Percentiles rank a stretch among this genome's conserved stretches.
Conservation (phyloP, 2,797 vertebrate genomes). For the Pseudochromis fuscus region DNA sequence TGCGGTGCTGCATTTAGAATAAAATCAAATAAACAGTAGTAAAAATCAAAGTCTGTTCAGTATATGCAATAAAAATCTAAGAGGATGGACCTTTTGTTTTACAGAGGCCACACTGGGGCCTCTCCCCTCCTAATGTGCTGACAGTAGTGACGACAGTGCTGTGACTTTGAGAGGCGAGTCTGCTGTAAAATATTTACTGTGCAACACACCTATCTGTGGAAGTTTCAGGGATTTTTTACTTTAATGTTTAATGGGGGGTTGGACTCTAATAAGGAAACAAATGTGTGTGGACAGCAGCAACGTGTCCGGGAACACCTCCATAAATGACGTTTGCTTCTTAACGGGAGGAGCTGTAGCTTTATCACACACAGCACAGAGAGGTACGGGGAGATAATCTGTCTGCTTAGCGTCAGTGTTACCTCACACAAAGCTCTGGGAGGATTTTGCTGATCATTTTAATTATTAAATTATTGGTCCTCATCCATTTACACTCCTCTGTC, state of each 20-base stretch:
- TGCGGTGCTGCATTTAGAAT: too few species aligned
- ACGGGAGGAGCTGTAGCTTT: background rate
- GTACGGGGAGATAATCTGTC: background rate
- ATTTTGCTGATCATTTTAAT: background rate
- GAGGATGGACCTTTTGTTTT: background rate
- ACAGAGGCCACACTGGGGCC: background rate
- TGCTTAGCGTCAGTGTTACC: background rate
- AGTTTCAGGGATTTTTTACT: background rate
- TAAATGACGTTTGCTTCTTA: background rate
- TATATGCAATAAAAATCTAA: too few species aligned
- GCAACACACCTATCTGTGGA: slow-evolving; percentile 22
- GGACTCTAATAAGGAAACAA: slow-evolving; percentile 12
- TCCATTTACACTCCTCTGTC: too few species aligned
- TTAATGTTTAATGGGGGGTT: slow-evolving; percentile 9
- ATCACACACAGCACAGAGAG: background rate
- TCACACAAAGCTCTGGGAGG: background rate
- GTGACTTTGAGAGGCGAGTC: slow-evolving; percentile 31
- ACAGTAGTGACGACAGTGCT: slow-evolving; percentile 13
- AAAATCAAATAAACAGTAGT: too few species aligned
- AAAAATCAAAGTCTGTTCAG: too few species aligned
- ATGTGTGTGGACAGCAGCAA: background rate
- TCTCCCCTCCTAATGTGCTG: slow-evolving; percentile 30
- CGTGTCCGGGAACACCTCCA: background rate
- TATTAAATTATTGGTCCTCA: too few species aligned
- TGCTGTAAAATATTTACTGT: slow-evolving; percentile 46